A percentile compares a stretch with the other conserved stretches of the same genome.
Conservation (phyloP, 92 coral and sea anemone species). For the Epizoanthus scotinus region DNA sequence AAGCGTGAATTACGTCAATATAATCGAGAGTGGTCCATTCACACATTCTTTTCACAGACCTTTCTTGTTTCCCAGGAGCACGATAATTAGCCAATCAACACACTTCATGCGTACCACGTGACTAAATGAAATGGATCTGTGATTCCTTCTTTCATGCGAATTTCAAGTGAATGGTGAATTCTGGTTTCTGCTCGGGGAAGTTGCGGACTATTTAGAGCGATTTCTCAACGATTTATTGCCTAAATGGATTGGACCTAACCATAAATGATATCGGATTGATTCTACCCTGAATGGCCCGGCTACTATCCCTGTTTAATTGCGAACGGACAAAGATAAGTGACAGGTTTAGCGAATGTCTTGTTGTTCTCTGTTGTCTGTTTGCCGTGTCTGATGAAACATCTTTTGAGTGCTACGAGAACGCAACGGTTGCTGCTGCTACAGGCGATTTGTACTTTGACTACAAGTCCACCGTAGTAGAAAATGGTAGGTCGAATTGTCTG, state of each 20-base stretch:
- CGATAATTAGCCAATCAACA: slow-evolving; percentile 15
- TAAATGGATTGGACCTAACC: slow-evolving; percentile 35
- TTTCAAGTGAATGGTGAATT: slow-evolving; percentile 15
- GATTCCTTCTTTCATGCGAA: slow-evolving; percentile 3
- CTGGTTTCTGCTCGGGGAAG: not conserved
- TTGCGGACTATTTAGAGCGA: not conserved
- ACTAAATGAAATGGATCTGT: slow-evolving; percentile 22
- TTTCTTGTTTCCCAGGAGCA: slow-evolving; percentile 32
- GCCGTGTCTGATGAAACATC: slow-evolving; percentile 60
- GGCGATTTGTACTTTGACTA: slow-evolving; percentile 77
- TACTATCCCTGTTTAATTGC: slow-evolving; percentile 22
- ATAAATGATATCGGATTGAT: slow-evolving; percentile 32
- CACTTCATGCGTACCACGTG: not conserved
- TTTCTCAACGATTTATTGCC: slow-evolving; percentile 2
- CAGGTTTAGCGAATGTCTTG: slow-evolving; percentile 4
- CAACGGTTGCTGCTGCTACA: slow-evolving; percentile 55
- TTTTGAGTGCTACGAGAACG: slow-evolving; percentile 60
- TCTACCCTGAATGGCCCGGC: slow-evolving; percentile 47
- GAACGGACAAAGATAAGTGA: slow-evolving; percentile 24
- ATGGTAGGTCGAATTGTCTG: slow-evolving; percentile 67
- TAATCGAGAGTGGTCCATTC: not conserved
- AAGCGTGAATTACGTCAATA: slow-evolving; percentile 16
- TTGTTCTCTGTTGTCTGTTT: slow-evolving; percentile 50
- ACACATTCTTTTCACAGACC: slow-evolving; percentile 24
- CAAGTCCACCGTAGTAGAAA: slow-evolving; percentile 86